phyloP scores from a whole-genome alignment of 1,140 invertebrate species.

The Drosophila kanapiae region DNA sequence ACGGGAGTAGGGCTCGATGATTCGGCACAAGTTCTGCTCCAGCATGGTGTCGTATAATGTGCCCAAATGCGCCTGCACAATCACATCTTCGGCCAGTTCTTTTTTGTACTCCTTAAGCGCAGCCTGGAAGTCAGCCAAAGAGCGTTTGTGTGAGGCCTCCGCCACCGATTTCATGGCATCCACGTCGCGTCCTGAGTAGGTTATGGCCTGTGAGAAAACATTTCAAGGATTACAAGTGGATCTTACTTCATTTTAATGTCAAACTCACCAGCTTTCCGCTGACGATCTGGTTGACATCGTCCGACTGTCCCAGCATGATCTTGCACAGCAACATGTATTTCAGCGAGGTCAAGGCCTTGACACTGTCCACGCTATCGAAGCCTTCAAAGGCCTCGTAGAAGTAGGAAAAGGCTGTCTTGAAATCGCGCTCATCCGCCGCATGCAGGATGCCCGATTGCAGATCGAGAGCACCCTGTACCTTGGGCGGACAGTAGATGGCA shows the following conservation, averaged over 20 bases:
- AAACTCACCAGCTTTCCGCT: conserved; percentile 93
- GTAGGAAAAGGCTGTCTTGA: conserved; percentile 99
- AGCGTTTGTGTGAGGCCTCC: conserved; percentile 97
- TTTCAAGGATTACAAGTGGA: background rate
- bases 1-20: conserved; percentile 99
- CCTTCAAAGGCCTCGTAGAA: conserved; percentile 99
- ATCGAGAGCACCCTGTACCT: conserved; percentile 98
- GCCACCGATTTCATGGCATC: conserved; percentile 99
- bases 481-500: conserved; percentile 99
- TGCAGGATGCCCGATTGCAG: conserved; percentile 99
- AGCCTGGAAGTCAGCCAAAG: conserved; percentile 97
- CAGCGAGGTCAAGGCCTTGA: conserved; percentile 96
- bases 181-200: conserved; percentile 97
- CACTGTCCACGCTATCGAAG: conserved; percentile 97
- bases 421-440: conserved; percentile 99
- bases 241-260: background rate
- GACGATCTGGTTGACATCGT: conserved; percentile 98
- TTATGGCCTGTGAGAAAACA: conserved; percentile 89
- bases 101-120: conserved; percentile 94
- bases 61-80: conserved; percentile 97
- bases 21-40: conserved; percentile 99
- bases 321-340: conserved; percentile 99
- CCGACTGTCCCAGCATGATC: conserved; percentile 98
- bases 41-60: conserved; percentile 99
- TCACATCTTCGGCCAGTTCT: conserved; percentile 98